phyloP scores from a whole-genome alignment of 2,113 vertebrate genomes.

The Sphyrna mokarran region DNA sequence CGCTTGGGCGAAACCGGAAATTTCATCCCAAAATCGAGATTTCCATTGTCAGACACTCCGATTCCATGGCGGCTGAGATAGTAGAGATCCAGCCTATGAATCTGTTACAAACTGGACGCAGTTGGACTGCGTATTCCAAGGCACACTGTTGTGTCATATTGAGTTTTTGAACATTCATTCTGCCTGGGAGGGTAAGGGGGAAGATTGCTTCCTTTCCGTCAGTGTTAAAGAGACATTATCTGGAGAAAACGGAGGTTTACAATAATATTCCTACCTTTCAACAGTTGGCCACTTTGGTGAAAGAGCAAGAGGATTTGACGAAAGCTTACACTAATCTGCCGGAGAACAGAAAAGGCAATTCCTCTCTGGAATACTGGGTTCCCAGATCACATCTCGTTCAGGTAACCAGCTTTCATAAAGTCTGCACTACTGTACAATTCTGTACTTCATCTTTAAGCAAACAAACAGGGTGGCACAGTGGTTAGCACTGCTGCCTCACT shows the following conservation, averaged over 20 bases:
- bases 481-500: too few species aligned
- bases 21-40: too few species aligned
- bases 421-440: neutral
- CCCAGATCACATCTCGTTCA: conserved; percentile 44
- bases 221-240: neutral
- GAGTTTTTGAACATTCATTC: neutral
- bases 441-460: neutral
- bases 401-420: conserved; percentile 43
- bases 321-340: conserved; percentile 42
- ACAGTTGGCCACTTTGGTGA: conserved; percentile 63
- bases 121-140: neutral
- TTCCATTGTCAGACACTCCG: too few species aligned
- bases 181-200: neutral
- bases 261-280: neutral
- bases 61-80: too few species aligned
- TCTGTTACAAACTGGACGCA: neutral
- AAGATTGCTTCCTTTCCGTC: neutral
- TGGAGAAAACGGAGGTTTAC: neutral
- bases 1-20: too few species aligned
- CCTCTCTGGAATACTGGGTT: conserved; percentile 44
- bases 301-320: conserved; percentile 48
- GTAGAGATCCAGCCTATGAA: neutral
- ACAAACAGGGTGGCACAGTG: too few species aligned
- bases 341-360: conserved; percentile 39
- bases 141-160: neutral